phyloP scores from a whole-genome alignment of 2,113 vertebrate species.

The Enhydra lutris region DNA sequence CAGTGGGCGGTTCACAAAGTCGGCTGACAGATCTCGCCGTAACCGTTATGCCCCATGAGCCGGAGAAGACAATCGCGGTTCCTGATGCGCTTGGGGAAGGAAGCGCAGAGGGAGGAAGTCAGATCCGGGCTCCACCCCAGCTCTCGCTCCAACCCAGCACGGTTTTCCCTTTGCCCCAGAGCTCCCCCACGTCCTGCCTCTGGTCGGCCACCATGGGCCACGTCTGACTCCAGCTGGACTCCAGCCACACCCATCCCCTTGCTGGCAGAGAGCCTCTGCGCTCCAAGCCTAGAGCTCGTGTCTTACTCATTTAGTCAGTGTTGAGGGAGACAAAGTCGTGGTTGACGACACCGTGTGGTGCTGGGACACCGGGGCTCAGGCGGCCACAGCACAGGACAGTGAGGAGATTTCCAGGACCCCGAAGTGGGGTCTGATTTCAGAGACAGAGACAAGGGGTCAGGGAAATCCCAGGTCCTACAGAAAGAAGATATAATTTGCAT shows the following conservation, averaged over 20 bases:
- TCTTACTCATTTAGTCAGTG: background rate
- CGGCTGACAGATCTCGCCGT: background rate
- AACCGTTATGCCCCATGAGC: background rate
- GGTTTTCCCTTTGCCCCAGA: background rate
- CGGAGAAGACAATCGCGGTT: background rate
- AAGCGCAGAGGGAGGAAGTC: background rate
- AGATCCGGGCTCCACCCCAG: background rate
- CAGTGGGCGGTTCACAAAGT: background rate
- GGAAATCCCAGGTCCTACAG: too few species aligned
- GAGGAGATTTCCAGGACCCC: background rate
- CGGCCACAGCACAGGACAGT: too few species aligned
- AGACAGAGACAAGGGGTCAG: background rate
- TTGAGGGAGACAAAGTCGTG: background rate
- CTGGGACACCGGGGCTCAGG: too few species aligned
- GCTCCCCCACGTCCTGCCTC: background rate
- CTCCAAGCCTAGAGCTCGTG: background rate
- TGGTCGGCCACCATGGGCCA: background rate
- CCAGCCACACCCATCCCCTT: background rate
- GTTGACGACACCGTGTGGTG: too few species aligned
- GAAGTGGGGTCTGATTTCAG: background rate
- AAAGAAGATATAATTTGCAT: background rate
- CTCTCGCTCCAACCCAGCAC: background rate
- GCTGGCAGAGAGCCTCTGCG: too few species aligned
- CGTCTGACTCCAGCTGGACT: too few species aligned
- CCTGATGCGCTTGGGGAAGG: accelerated